A percentile compares a stretch with the other conserved stretches of the same genome.
Evolutionary conservation across 2,888 invertebrate species (phyloP).

Genomic region (Mesorhabditis spiculigera): DNA sequence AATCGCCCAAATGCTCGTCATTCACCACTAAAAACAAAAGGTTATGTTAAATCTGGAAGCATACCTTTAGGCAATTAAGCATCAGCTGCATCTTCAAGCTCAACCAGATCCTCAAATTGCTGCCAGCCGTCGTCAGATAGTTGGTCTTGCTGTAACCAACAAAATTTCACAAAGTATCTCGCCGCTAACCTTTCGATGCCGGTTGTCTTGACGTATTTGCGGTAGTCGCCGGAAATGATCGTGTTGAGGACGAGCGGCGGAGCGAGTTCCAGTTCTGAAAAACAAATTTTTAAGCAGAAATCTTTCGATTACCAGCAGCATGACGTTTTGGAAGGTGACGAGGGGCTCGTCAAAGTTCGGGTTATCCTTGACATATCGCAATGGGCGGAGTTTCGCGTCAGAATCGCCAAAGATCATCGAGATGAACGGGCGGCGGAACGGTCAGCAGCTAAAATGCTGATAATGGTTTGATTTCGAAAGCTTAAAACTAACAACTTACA

Average conservation of each 20-base stretch:
- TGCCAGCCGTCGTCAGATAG: too few relatives aligned
- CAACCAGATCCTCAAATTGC: background rate
- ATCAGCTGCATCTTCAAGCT: background rate
- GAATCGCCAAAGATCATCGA: conserved; percentile 86
- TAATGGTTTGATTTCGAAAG: too few relatives aligned
- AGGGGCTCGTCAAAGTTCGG: conserved; percentile 83
- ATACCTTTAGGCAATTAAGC: too few relatives aligned
- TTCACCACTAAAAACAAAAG: background rate
- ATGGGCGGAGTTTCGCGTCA: conserved; percentile 76
- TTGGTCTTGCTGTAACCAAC: too few relatives aligned
- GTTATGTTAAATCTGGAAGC: too few relatives aligned
- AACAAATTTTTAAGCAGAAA: background rate
- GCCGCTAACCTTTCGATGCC: background rate
- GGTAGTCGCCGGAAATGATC: conserved; percentile 63
- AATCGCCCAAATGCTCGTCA: background rate
- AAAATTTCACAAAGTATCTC: background rate
- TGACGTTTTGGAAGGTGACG: conserved; percentile 75
- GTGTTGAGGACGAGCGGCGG: conserved; percentile 64
- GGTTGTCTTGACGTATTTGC: conserved; percentile 25
- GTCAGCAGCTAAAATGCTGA: conserved; percentile 66
- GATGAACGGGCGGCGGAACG: conserved; percentile 80
- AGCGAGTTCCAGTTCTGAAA: conserved; percentile 61
- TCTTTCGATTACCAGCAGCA: conserved; percentile 50
- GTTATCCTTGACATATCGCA: conserved; percentile 79
- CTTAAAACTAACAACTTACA: too few relatives aligned